Percentiles rank a stretch among this genome's conserved stretches.
phyloP scores from a whole-genome alignment of 1,140 invertebrate genomes.

The Artemia franciscana region DNA sequence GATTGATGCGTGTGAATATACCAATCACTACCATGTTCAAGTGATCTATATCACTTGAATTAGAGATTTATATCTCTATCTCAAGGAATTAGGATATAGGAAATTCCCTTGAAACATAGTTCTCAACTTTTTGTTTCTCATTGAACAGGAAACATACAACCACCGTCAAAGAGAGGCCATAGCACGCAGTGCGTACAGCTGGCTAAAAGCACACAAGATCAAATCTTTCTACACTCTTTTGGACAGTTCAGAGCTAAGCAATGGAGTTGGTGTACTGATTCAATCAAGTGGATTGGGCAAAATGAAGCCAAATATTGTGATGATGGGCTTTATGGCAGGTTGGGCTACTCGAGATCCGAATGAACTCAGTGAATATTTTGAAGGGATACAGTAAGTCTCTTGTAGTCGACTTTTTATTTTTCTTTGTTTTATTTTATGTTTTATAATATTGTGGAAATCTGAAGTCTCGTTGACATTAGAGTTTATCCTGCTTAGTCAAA shows the following conservation, averaged over 20 bases:
- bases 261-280: conserved; percentile 23
- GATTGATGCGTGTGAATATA: too few species aligned
- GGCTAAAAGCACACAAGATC: conserved; percentile 20
- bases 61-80: too few species aligned
- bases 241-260: conserved; percentile 35
- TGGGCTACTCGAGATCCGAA: conserved; percentile 47
- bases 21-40: too few species aligned
- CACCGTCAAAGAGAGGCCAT: conserved; percentile 13
- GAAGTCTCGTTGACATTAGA: too few species aligned
- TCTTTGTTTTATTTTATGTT: too few species aligned
- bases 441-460: too few species aligned
- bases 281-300: conserved; percentile 70
- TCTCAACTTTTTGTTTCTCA: too few species aligned
- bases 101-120: too few species aligned
- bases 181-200: conserved; percentile 18
- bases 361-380: conserved; percentile 67
- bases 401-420: not conserved
- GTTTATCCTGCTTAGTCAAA: too few species aligned
- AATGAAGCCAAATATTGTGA: conserved; percentile 69
- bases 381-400: conserved; percentile 68
- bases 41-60: too few species aligned
- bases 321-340: conserved; percentile 81
- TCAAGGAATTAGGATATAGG: too few species aligned
- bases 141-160: too few species aligned
- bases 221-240: conserved; percentile 25